These are phyloP conservation scores for Poeciliopsis occidentalis DNA, from an alignment of 2,113 vertebrate genomes.

Conservation along the genomic window DNA sequence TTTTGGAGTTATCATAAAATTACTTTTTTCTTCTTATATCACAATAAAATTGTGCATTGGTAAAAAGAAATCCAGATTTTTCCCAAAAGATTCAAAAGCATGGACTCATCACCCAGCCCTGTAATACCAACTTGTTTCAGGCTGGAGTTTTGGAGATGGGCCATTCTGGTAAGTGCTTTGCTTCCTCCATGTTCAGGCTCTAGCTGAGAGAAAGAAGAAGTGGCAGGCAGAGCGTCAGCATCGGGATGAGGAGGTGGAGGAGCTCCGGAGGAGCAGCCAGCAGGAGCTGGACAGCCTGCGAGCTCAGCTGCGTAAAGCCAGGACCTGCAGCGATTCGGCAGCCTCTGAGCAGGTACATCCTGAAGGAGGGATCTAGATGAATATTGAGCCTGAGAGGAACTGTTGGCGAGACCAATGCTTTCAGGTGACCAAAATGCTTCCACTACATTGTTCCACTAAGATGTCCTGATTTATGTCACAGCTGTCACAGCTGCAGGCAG, in stretches of 20 bases:
- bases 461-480: conserved; percentile 49
- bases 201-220: conserved; percentile 91
- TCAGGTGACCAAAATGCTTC: background rate
- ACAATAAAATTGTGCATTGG: too few species aligned
- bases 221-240: conserved; percentile 86
- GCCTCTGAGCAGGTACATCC: conserved; percentile 86
- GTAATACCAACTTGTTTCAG: background rate
- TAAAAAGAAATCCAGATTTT: too few species aligned
- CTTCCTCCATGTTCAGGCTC: conserved; percentile 65
- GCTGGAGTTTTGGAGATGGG: background rate
- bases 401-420: background rate
- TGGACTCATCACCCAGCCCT: too few species aligned
- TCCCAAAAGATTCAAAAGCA: too few species aligned
- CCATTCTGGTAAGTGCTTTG: background rate
- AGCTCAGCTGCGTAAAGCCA: conserved; percentile 85
- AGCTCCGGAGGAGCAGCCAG: conserved; percentile 83
- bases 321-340: conserved; percentile 83
- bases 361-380: background rate
- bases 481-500: conserved; percentile 84
- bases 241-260: conserved; percentile 90
- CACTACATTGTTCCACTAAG: background rate
- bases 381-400: background rate
- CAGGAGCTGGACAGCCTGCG: conserved; percentile 87
- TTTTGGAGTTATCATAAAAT: too few species aligned
- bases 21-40: too few species aligned